A percentile compares a stretch with the other conserved stretches of the same genome.
These are phyloP conservation scores for Tipula unca DNA, from an alignment of 2,888 invertebrate genomes.

Conservation along the genomic window DNA sequence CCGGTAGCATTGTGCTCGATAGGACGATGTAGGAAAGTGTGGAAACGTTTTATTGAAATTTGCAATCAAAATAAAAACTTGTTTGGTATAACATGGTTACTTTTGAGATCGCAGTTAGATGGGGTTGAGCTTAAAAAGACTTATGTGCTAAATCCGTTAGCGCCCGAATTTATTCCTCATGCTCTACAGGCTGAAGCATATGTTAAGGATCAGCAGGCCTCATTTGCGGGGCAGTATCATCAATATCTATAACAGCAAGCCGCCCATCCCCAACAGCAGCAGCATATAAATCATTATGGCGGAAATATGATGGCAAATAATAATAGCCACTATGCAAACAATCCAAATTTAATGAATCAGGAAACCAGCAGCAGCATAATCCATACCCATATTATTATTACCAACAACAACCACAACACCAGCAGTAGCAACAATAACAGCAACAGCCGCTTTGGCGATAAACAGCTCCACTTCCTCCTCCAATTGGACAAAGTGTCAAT, in stretches of 20 bases:
- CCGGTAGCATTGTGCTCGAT: constrained; percentile 72
- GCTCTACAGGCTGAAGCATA: constrained; percentile 45
- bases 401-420: constrained; percentile 30
- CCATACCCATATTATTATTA: constrained; percentile 19
- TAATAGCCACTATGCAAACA: background rate
- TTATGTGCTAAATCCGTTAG: constrained; percentile 71
- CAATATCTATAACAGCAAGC: constrained; percentile 24
- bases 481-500: too few relatives aligned
- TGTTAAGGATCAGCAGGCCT: constrained; percentile 39
- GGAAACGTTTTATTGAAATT: constrained; percentile 68
- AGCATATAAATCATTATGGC: background rate
- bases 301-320: background rate
- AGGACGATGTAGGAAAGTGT: constrained; percentile 70
- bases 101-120: constrained; percentile 57
- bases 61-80: constrained; percentile 62
- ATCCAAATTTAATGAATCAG: background rate
- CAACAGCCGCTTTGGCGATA: constrained; percentile 30
- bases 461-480: constrained; percentile 29
- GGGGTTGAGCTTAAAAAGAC: constrained; percentile 66
- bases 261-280: constrained; percentile 29
- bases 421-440: constrained; percentile 23
- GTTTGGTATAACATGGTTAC: constrained; percentile 62
- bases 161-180: constrained; percentile 69
- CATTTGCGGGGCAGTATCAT: constrained; percentile 22
- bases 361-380: constrained; percentile 22